Percentiles rank a stretch among this genome's conserved stretches.
Evolutionary conservation across 2,888 invertebrate species (phyloP).

Genomic region (Chymomyza fuscimana): DNA sequence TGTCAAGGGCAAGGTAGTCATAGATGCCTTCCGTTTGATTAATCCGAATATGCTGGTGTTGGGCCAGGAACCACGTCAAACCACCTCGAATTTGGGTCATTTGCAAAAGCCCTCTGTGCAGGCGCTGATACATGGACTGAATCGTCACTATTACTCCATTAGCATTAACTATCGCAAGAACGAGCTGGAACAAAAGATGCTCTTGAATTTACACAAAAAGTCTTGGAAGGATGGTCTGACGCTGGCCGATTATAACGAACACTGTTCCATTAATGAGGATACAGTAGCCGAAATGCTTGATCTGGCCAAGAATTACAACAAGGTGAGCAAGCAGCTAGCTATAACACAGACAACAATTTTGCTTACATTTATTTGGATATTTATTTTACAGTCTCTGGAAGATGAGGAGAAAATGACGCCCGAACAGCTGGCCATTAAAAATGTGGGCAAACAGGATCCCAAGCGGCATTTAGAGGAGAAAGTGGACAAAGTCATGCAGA

Average conservation of each 20-base stretch:
- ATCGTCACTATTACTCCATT: constrained; percentile 99
- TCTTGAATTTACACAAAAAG: constrained; percentile 98
- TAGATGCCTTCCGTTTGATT: constrained; percentile 99
- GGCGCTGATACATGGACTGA: constrained; percentile 98
- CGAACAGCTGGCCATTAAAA: constrained; percentile 99
- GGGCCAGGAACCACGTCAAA: constrained; percentile 98
- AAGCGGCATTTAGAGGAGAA: constrained; percentile 99
- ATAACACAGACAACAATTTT: constrained; percentile 66
- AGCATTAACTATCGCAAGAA: constrained; percentile 99
- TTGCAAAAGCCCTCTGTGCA: constrained; percentile 99
- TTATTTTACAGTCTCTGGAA: constrained; percentile 86
- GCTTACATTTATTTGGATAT: background rate
- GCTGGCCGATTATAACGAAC: constrained; percentile 94
- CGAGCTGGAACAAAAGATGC: constrained; percentile 99
- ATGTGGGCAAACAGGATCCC: constrained; percentile 99
- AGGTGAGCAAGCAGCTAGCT: constrained; percentile 79
- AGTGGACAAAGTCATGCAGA: constrained; percentile 97
- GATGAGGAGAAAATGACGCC: constrained; percentile 99
- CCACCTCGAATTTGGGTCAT: constrained; percentile 99
- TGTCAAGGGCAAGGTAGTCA: constrained; percentile 99
- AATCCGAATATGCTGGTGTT: constrained; percentile 99
- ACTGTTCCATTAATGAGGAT: constrained; percentile 94
- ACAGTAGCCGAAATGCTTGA: constrained; percentile 98
- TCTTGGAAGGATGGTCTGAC: constrained; percentile 98
- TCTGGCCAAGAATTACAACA: constrained; percentile 97